These are phyloP conservation scores for Adineta ricciae DNA, from an alignment of 2,888 invertebrate genomes.

Conservation along the genomic window DNA sequence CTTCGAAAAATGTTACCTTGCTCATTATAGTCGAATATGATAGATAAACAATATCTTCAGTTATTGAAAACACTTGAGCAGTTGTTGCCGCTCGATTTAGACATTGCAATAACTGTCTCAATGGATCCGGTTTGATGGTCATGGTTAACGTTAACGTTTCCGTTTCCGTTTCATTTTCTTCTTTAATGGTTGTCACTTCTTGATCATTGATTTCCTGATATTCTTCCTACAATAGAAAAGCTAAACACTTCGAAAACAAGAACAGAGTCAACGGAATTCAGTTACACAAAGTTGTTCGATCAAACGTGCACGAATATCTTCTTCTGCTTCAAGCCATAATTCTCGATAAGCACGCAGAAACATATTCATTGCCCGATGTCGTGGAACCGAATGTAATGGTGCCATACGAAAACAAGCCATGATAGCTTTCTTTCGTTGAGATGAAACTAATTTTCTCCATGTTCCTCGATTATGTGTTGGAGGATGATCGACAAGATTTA, in stretches of 20 bases:
- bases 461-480: conserved; percentile 73
- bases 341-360: conserved; percentile 82
- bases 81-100: conserved; percentile 97
- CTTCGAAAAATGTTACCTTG: no score
- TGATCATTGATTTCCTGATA: conserved; percentile 37
- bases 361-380: conserved; percentile 90
- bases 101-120: conserved; percentile 92
- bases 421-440: conserved; percentile 95
- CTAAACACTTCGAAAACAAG: background rate
- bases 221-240: background rate
- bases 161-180: conserved; percentile 41
- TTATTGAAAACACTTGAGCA: conserved; percentile 60
- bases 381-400: conserved; percentile 85
- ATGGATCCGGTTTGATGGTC: conserved; percentile 59
- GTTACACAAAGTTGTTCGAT: background rate
- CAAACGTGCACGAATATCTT: conserved; percentile 2
- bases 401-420: conserved; percentile 99
- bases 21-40: conserved; percentile 94
- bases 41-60: conserved; percentile 78
- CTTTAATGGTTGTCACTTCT: conserved; percentile 40
- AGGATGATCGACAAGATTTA: conserved; percentile 99
- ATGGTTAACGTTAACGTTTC: background rate
- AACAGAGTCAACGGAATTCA: background rate
- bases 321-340: conserved; percentile 60
- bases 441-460: conserved; percentile 89